phyloP scores from a whole-genome alignment of 2,797 vertebrate genomes.

The Bucorvus abyssinicus region DNA sequence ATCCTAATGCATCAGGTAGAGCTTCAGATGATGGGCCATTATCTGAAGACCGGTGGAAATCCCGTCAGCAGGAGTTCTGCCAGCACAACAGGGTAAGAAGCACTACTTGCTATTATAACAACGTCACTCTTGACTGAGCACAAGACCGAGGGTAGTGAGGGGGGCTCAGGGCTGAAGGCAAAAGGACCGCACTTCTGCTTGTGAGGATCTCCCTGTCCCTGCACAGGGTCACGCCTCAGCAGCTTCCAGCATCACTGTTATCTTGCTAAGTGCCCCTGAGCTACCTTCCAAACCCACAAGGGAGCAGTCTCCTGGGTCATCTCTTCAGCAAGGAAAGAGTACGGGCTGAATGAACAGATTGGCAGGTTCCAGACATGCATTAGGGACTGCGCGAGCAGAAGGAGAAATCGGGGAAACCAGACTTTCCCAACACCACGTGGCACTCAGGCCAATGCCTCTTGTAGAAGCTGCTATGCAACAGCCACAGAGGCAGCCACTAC shows the following conservation, averaged over 20 bases:
- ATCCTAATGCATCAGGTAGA: background rate
- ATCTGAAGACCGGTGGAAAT: background rate
- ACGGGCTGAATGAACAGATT: background rate
- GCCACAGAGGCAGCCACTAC: background rate
- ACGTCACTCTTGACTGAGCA: background rate
- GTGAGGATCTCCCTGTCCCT: background rate
- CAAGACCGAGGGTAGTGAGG: background rate
- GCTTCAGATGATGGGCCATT: background rate
- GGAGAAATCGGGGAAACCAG: background rate
- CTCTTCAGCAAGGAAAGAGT: background rate
- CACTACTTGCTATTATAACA: background rate
- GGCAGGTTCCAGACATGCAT: fast-evolving
- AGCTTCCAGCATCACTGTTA: background rate
- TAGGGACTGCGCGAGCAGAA: background rate
- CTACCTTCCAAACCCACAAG: background rate
- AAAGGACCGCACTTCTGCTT: background rate
- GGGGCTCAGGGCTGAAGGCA: background rate
- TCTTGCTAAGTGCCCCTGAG: background rate
- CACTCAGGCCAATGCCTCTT: background rate
- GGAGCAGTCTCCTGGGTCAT: background rate
- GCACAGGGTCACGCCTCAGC: background rate
- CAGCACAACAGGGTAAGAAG: background rate
- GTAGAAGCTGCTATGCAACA: background rate
- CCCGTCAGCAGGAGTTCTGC: background rate
- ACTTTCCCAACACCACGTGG: background rate